Base-by-base conservation (phyloP, 2,888 invertebrate genomes). In the Trachelus troglodyta region DNA sequence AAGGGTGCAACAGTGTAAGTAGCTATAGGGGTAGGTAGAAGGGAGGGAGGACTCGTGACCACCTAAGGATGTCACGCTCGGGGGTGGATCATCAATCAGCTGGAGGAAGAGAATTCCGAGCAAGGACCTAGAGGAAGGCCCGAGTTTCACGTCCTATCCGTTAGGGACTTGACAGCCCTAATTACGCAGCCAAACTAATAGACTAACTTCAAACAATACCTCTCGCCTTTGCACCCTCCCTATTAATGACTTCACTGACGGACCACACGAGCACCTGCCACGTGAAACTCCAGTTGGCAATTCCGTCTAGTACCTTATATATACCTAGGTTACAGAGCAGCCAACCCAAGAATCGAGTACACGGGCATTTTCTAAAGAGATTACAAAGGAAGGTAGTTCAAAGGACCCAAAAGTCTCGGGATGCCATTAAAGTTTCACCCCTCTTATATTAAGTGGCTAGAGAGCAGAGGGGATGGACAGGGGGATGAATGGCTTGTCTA, bases 161-260 rank as follows among this genome's bases (percentile, higher is more conserved):
- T 73, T 77, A 15, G 34, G 69, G 74, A 35, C 80, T 80, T 78
- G 81, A 81, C 81, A 82, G 78, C 77, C 79, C 80, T 83, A 83
- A 83, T 83, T 83, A 81, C 80, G 77, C 68, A 75, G 69, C 76
- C 77, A 68, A 76, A 82, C 81, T 83, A 83, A 83, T 82, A 81
- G 81, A 75, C 82, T 75, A 85, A 86, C 85, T 85, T 82, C 83
- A 82, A 83, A 84, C 84, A 85, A 85, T 85, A 83, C 82, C 76
- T 78, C 34, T 34, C 34, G 30, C 76, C 75, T 37, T 30, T 75
- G 69, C 69, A 34, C 75, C 75, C 35, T 74, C 75, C 75, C 35
- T 78, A 73, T 81, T 78, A 79, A 79, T 79, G 79, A 76, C 77
- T 78, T 79, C 31, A 31, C 78, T 69, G 69, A 69, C 69, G 69